Evolutionary conservation across 2,888 invertebrate genomes (phyloP).

Genomic region (Phania funesta): DNA sequence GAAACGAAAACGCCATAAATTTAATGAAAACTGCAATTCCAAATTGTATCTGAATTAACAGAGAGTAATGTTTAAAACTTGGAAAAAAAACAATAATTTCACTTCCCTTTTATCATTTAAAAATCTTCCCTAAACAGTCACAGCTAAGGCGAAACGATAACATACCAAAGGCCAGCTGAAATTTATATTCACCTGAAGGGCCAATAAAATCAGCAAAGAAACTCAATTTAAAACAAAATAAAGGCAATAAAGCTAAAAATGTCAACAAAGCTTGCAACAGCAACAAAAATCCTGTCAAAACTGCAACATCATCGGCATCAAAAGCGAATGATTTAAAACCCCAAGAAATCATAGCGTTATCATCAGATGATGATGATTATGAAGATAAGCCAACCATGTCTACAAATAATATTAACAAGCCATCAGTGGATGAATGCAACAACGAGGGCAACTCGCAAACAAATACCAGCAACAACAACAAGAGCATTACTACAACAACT

Average conservation of each 20-base stretch:
- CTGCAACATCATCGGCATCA: background rate
- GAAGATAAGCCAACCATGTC: background rate
- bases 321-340: constrained; percentile 32
- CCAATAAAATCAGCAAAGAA: constrained; percentile 64
- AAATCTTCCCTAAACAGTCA: constrained; percentile 71
- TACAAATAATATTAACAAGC: constrained; percentile 1
- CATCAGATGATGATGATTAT: constrained; percentile 58
- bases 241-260: constrained; percentile 36
- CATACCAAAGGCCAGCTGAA: constrained; percentile 80
- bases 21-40: too few species aligned
- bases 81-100: too few species aligned
- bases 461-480: background rate
- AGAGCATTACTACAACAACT: constrained; percentile 4
- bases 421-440: background rate
- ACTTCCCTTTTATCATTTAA: background rate
- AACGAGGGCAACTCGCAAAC: background rate
- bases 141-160: constrained; percentile 80
- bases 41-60: too few species aligned
- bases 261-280: background rate
- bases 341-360: constrained; percentile 62
- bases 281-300: constrained; percentile 17
- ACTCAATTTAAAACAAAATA: constrained; percentile 46
- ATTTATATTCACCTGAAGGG: constrained; percentile 73
- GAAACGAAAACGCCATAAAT: too few species aligned
- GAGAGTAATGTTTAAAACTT: too few species aligned